These are phyloP conservation scores for Bombus difficillimus DNA, from an alignment of 1,140 invertebrate species.

Conservation along the genomic window DNA sequence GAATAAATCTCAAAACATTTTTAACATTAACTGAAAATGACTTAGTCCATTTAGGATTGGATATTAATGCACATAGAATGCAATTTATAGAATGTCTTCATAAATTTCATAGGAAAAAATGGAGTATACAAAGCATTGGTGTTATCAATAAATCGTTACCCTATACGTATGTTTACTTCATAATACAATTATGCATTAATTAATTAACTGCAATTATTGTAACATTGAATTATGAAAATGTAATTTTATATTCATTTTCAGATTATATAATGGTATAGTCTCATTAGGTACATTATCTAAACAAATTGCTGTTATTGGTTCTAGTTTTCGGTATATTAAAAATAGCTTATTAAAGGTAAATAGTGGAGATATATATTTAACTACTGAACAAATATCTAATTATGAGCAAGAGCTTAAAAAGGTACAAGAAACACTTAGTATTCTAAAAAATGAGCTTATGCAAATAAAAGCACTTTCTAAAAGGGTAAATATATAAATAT, in stretches of 20 bases:
- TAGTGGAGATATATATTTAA: conserved; percentile 44
- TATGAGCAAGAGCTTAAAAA: conserved; percentile 67
- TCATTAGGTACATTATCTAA: conserved; percentile 69
- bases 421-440: conserved; percentile 60
- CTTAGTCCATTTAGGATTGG: conserved; percentile 81
- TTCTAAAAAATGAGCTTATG: conserved; percentile 70
- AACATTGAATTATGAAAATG: conserved; percentile 7
- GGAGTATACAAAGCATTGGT: conserved; percentile 78
- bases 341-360: conserved; percentile 60
- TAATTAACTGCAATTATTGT: background rate
- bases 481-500: conserved; percentile 60
- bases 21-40: conserved; percentile 82
- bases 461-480: conserved; percentile 63
- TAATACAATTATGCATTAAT: background rate
- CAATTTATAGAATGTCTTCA: conserved; percentile 80
- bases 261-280: conserved; percentile 71
- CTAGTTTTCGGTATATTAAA: conserved; percentile 74
- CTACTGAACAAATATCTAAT: conserved; percentile 47
- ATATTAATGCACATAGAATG: conserved; percentile 83
- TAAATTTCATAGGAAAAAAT: conserved; percentile 83
- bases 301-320: conserved; percentile 73
- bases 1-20: conserved; percentile 82
- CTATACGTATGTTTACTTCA: conserved; percentile 60
- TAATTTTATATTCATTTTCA: conserved; percentile 49
- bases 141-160: conserved; percentile 53